Evolutionary conservation across 1,140 invertebrate species (phyloP).

Genomic region (Ips typographus): DNA sequence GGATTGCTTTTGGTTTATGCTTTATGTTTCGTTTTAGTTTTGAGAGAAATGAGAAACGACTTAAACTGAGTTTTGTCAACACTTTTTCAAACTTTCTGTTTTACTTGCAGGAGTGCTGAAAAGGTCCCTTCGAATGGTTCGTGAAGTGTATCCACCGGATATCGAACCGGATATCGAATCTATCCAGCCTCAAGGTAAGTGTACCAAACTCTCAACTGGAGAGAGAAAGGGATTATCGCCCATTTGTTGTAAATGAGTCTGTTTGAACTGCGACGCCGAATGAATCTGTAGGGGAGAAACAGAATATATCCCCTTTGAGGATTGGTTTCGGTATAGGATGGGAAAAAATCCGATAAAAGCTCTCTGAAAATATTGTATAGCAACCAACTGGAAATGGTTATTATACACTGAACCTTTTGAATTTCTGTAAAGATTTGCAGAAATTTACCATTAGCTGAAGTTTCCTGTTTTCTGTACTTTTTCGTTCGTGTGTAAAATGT

Average conservation of each 20-base stretch:
- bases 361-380: background rate
- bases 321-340: background rate
- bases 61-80: background rate
- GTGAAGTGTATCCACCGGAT: conserved; percentile 45
- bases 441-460: too few relatives aligned
- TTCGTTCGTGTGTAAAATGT: too few relatives aligned
- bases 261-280: background rate
- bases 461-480: too few relatives aligned
- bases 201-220: too few relatives aligned
- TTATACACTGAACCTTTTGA: too few relatives aligned
- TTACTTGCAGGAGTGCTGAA: conserved; percentile 47
- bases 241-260: too few relatives aligned
- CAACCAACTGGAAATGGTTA: background rate
- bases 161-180: conserved; percentile 44
- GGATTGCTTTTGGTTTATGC: too few relatives aligned
- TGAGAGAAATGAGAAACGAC: background rate
- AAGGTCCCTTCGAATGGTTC: conserved; percentile 44
- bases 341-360: background rate
- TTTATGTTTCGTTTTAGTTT: background rate
- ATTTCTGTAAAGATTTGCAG: too few relatives aligned
- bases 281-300: background rate
- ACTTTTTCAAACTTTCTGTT: background rate
- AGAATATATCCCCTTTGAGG: background rate
- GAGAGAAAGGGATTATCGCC: too few relatives aligned
- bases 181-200: conserved; percentile 44